Percentiles rank a stretch among this genome's conserved stretches.
phyloP scores from a whole-genome alignment of 2,797 vertebrate genomes.

The Acridotheres tristis region DNA sequence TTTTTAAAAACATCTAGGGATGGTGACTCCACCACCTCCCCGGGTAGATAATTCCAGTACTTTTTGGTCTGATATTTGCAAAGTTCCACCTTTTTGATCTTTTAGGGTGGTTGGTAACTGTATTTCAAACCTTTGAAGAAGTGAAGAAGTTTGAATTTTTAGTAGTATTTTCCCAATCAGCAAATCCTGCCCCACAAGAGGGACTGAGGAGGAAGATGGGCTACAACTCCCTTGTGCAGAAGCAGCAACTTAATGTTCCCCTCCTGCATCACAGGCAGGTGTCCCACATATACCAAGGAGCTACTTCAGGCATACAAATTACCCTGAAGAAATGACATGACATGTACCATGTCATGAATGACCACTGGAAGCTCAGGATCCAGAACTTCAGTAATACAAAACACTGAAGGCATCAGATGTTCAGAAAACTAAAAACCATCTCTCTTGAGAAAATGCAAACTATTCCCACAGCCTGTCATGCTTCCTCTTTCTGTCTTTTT shows the following conservation, averaged over 20 bases:
- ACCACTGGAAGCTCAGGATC: not conserved
- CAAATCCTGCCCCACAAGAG: rapidly evolving
- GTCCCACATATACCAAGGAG: not conserved
- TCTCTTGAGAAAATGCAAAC: not conserved
- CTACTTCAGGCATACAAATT: not conserved
- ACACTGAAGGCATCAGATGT: not conserved
- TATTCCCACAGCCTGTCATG: not conserved
- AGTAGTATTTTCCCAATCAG: not conserved
- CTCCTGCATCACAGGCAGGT: not conserved
- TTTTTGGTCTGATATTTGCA: not conserved
- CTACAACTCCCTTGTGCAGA: not conserved
- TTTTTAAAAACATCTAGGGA: too few species aligned
- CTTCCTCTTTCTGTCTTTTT: not conserved
- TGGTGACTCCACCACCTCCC: too few species aligned
- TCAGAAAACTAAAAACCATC: not conserved
- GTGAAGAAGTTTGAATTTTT: not conserved
- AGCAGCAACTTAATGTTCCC: not conserved
- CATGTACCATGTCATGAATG: not conserved
- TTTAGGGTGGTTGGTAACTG: not conserved
- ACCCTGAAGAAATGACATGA: not conserved
- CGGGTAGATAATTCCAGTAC: too few species aligned
- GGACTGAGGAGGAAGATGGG: not conserved
- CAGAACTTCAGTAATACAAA: not conserved
- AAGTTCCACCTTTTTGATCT: not conserved
- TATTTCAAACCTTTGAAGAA: not conserved